These are phyloP conservation scores for Smutsia gigantea DNA, from an alignment of 2,797 vertebrate species.

Conservation along the genomic window DNA sequence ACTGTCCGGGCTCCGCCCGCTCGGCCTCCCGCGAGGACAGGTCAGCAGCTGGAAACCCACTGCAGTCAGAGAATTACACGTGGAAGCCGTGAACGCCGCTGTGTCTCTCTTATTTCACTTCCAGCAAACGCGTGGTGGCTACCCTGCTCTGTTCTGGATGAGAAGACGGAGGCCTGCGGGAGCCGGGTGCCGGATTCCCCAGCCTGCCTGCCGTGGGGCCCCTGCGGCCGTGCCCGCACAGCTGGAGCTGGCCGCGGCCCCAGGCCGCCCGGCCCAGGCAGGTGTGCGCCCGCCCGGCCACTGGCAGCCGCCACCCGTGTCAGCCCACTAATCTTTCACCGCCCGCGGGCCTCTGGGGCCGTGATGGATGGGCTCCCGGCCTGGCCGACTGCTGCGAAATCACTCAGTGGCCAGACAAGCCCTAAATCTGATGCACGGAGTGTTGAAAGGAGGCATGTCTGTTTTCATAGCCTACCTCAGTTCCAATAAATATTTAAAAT, in stretches of 20 bases:
- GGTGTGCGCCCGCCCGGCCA: slow-evolving; percentile 85
- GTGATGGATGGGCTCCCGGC: slow-evolving; percentile 88
- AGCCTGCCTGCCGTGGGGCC: background rate
- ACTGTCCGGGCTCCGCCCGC: background rate
- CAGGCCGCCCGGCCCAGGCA: slow-evolving; percentile 76
- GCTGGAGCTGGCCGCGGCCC: too few relatives aligned
- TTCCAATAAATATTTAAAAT: slow-evolving; percentile 92
- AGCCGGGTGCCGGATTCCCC: background rate
- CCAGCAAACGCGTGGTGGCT: accelerated
- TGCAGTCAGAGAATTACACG: accelerated
- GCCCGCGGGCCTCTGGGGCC: slow-evolving; percentile 86
- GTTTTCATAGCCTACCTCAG: slow-evolving; percentile 94
- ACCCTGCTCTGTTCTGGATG: accelerated
- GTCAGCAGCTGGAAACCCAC: too few relatives aligned
- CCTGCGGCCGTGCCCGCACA: too few relatives aligned
- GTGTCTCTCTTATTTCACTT: background rate
- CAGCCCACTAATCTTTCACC: slow-evolving; percentile 89
- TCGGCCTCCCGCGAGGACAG: accelerated
- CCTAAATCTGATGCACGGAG: slow-evolving; percentile 92
- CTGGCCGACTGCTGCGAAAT: slow-evolving; percentile 90
- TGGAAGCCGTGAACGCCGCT: accelerated
- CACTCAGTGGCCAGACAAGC: slow-evolving; percentile 89
- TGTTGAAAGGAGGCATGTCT: slow-evolving; percentile 93
- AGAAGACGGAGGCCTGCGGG: background rate
- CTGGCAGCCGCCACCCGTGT: slow-evolving; percentile 86